Evolutionary conservation across 1,140 invertebrate species (phyloP), one percentile per base, ranked within the genome.

Genomic region (Spodoptera frugiperda): DNA sequence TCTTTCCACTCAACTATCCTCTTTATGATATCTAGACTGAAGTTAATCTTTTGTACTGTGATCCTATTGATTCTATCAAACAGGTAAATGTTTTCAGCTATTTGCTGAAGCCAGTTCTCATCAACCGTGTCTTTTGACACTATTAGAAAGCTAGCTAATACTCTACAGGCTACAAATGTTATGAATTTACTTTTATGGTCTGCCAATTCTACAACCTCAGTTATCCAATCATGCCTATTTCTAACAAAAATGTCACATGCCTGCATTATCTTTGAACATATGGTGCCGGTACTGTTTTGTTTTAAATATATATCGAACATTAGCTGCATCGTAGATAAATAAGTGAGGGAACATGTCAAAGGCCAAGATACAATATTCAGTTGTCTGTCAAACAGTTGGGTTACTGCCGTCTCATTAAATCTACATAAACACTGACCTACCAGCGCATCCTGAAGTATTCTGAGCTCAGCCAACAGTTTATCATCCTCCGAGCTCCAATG

Each of bases 1-100:
- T 98, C 97, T 89, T 97, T 98, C 96, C 97, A 98, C 87, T 98
- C 97, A 1, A 98, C 96, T 77, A 98, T 96, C 72, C 97, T 95
- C 84, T 97, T 97, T 51, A 98, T 96, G 51, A 98, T 96, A 85
- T 98, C 97, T 78, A 98, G 91, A 67, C 96, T 97, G 87, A 98
- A 98, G 78, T 97, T 96, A 89, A 98, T 97, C 93, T 97, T 96
- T 84, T 95, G 94, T 74, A 95, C 95, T 61, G 95, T 95, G 25
- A 94, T 90, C 79, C 94, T 93, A 83, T 95, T 95, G 44, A 95
- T 91, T 61, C 92, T 93, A 84, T 95, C 95, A 83, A 95, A 95
- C 61, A 94, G 91, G 81, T 95, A 95, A 48, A 96, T 92, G 84
- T 96, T 96, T 87, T 96, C 95, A n/a, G 96, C 94, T 74, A 96